phyloP scores from a whole-genome alignment of 2,888 invertebrate genomes.

The Polydrusus tereticollis region DNA sequence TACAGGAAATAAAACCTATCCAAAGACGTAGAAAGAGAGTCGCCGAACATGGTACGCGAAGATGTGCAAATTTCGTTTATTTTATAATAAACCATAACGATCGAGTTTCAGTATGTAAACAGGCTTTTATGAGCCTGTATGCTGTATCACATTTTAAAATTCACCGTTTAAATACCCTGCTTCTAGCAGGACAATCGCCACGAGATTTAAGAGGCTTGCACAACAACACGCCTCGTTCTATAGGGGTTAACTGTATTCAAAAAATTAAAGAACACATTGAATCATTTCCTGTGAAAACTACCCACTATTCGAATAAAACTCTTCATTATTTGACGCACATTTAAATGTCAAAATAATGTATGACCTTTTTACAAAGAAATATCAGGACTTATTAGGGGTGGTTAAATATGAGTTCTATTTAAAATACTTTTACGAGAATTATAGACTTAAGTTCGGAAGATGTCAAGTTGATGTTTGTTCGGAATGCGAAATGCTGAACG shows the following conservation, averaged over 20 bases:
- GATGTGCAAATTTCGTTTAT: too few relatives aligned
- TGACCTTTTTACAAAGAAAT: slow-evolving; percentile 48
- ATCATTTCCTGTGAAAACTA: slow-evolving; percentile 39
- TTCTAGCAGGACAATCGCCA: slow-evolving; percentile 33
- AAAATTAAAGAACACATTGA: slow-evolving; percentile 49
- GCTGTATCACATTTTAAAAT: slow-evolving; percentile 42
- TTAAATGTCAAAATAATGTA: slow-evolving; percentile 53
- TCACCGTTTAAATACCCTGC: too few relatives aligned
- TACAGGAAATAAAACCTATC: too few relatives aligned
- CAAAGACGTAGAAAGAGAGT: too few relatives aligned
- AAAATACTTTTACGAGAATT: slow-evolving; percentile 53
- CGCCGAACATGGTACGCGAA: too few relatives aligned
- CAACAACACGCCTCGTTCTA: slow-evolving; percentile 43
- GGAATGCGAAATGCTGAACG: not conserved
- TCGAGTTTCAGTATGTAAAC: too few relatives aligned
- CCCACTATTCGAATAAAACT: slow-evolving; percentile 51
- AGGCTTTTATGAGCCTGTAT: too few relatives aligned
- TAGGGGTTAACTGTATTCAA: slow-evolving; percentile 32
- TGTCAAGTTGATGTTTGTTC: slow-evolving; percentile 8
- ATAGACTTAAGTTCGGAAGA: slow-evolving; percentile 35
- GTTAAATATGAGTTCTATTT: slow-evolving; percentile 48
- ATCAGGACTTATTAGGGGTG: slow-evolving; percentile 48
- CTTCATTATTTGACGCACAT: slow-evolving; percentile 46
- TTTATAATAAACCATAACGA: too few relatives aligned
- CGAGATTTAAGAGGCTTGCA: slow-evolving; percentile 40